Base-by-base conservation (phyloP, 2,113 vertebrate species). In the Neodontobutis hainanensis region DNA sequence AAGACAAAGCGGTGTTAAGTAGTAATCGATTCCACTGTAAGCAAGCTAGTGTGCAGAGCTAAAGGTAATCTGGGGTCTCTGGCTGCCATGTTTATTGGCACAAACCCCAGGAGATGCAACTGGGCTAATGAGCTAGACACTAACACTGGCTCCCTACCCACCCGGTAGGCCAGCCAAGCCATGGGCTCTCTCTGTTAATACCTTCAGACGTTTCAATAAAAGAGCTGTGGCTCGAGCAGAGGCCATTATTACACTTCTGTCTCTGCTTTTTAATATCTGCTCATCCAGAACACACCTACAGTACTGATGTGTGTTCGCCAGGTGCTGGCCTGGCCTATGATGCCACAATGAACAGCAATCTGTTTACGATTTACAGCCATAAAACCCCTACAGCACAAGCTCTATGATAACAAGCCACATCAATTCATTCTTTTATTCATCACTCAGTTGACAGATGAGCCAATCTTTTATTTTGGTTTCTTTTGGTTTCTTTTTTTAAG, bases 91-190 rank as follows among this genome's bases (percentile, higher is more conserved):
- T 92, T 92, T 91, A 92, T 92, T 92, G 91, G 90, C 79, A 81
- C 85, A 90, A 92, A 92, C 87, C 92, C 90, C 83, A 2, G 75
- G 91, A 91, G 91, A 92, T 89, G 89, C 90, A 84, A 80, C 75
- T 62, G 93, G 92, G 93, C 95, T 97, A 97, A 95, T 94, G 92
- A 95, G 93, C 94, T 93, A 86, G 86, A 93, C 90, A 92, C 71
- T 85, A 89, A 93, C 92, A 93, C 92, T 90, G 91, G 85, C 86
- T 88, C 38, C 57, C 81, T 68, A 85, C 61, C 76, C 73, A 63
- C 65, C 77, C 75, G 73, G 70, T 51, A 82, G 77, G 86, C 76
- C 74, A 48, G 77, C 81, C 81, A 85, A 85, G 83, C 78, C 81
- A 70, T 58, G 65, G 87, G 90, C 88, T 90, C 90, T 85, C 81